Evolutionary conservation across 2,797 vertebrate species (phyloP), one percentile per base, ranked within the genome.

Genomic region (Falco biarmicus): DNA sequence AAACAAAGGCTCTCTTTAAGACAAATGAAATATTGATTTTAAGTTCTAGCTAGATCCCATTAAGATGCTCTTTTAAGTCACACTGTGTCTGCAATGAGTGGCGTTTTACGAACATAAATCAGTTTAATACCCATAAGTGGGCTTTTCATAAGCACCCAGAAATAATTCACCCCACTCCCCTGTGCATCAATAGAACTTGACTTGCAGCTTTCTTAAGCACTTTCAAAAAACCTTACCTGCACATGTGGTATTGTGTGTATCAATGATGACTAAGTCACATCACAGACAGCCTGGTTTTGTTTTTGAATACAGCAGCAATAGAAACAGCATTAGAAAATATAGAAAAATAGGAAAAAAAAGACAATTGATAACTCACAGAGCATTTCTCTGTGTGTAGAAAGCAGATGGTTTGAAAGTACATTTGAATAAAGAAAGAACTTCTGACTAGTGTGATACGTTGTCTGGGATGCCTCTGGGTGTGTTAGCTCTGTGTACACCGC

Each of bases 1-100:
- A 91, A 93, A 45, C 0, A 3, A 87, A 87, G 34, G 11, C 6
- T 92, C 53, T 74, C 48, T 85, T 80, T 69, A 86, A 57, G 37
- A 77, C 39, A 81, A 93, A 81, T 78, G 41, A 90, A 86, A 73
- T 92, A 95, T 81, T 91, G 87, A 95, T 96, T 94, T 95, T 86
- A 51, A 17, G 26, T 86, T 80, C 91, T 59, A 73, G 64, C 25
- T 84, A 53, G 64, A 77, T 64, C 92, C 78, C 82, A 94, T 83
- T 91, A 90, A 83, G 53, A 89, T 64, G 50, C 6, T 74, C 20
- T 89, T 92, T 92, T 73, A 89, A 92, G 61, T 89, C 69, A 68
- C 24, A 47, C 71, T 86, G 57, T 41, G 9, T 80, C 73, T 88
- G 20, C 31, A 53, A 48, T 80, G 57, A 94, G 47, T 78, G 43